Base-by-base conservation (phyloP, 2,113 vertebrate species). In the Dasyornis broadbenti region DNA sequence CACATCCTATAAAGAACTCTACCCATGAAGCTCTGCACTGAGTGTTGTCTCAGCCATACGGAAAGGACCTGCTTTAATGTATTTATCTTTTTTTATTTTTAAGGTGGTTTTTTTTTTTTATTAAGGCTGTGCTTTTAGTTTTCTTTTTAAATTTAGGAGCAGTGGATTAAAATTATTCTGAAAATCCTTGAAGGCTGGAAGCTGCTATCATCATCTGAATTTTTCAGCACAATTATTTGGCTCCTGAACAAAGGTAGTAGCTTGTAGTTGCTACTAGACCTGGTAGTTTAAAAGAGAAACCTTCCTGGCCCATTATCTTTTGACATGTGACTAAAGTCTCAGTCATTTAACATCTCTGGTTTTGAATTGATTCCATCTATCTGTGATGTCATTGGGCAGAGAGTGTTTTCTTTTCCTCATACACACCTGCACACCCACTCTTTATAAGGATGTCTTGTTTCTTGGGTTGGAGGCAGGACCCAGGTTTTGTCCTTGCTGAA, bases 371-470 rank as follows among this genome's bases (percentile, higher is more conserved):
- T 65, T 83, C 27, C 53, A 0, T 30, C 53, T 39, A 3, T 31
- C 27, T 57, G 27, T 53, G 23, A 31, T 52, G 18, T n/a, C n/a
- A 28, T 9, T 83, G 64, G 18, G 4, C 68, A 72, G 44, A 76
- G 20, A 8, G 45, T 56, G 7, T 77, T 86, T 72, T 77, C 19
- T 18, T 89, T 65, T 82, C 39, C 72, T 66, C 24, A 24, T 20
- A 26, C 9, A 23, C 26, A n/a, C 3, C n/a, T 35, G 18, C 18
- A 15, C 5, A 5, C 12, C 4, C 1, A 2, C 22, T 53, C 8
- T 31, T 70, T 33, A 6, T 20, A 11, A 15, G 15, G 35, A 26
- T 40, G 9, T 28, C 24, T 39, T 68, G 37, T 40, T 42, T 39
- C 9, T 21, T 21, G 69, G 35, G 28, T 19, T 35, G 72, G 17